A percentile compares a stretch with the other conserved stretches of the same genome.
These are phyloP conservation scores for Rattus norvegicus DNA, from an alignment of 2,113 vertebrate species.

Conservation along the genomic window GRCr8 NC_086020.1:174471001-174471500, in stretches of 20 bases:
- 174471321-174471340: constrained; percentile 23
- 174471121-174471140: too few species aligned
- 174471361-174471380: constrained; percentile 6
- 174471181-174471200: neutral
- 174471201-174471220: neutral
- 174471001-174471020: too few species aligned
- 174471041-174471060: too few species aligned
- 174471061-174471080: too few species aligned
- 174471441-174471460: constrained; percentile 12
- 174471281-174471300: constrained; percentile 41
- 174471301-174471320: constrained; percentile 28
- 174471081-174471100: too few species aligned
- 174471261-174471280: constrained; percentile 30
- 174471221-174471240: neutral
- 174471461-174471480: constrained; percentile 20
- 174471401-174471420: neutral
- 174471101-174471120: too few species aligned
- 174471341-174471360: constrained; percentile 19
- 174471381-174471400: neutral
- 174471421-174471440: neutral
- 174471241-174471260: neutral
- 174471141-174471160: too few species aligned
- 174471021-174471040: too few species aligned
- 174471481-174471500: neutral
- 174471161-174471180: neutral